Evolutionary conservation across 2,888 invertebrate species (phyloP).

Genomic region (Kuschelorhynchus macadamiae): DNA sequence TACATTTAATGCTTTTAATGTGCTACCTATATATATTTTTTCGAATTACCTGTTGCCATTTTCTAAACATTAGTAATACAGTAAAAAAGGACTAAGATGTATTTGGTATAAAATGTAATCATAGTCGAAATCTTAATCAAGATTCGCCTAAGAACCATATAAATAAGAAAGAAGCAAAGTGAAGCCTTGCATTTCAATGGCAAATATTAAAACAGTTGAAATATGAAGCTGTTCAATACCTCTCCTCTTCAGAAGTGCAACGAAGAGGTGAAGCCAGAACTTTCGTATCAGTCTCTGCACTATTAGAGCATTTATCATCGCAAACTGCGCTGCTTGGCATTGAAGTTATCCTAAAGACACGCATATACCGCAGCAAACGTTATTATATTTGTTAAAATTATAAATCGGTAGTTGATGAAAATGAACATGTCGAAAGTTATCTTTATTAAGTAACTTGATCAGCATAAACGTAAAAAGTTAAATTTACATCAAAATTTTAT

Average conservation of each 20-base stretch:
- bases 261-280: slow-evolving; percentile 59
- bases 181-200: slow-evolving; percentile 16
- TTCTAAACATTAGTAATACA: not conserved
- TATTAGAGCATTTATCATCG: slow-evolving; percentile 61
- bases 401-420: no score
- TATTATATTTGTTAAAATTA: no score
- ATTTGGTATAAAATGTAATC: not conserved
- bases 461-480: no score
- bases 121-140: not conserved
- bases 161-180: slow-evolving; percentile 16
- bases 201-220: not conserved
- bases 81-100: slow-evolving; percentile 6
- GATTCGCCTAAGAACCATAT: not conserved
- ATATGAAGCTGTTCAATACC: slow-evolving; percentile 57
- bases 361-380: slow-evolving; percentile 30
- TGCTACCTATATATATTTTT: no score
- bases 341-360: slow-evolving; percentile 57
- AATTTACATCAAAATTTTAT: no score
- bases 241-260: slow-evolving; percentile 62
- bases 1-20: no score
- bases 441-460: no score
- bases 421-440: no score
- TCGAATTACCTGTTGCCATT: no score
- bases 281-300: slow-evolving; percentile 63
- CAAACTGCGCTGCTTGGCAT: slow-evolving; percentile 51